Evolutionary conservation across 1,140 invertebrate genomes (phyloP).

Genomic region (Zaprionus davidi): DNA sequence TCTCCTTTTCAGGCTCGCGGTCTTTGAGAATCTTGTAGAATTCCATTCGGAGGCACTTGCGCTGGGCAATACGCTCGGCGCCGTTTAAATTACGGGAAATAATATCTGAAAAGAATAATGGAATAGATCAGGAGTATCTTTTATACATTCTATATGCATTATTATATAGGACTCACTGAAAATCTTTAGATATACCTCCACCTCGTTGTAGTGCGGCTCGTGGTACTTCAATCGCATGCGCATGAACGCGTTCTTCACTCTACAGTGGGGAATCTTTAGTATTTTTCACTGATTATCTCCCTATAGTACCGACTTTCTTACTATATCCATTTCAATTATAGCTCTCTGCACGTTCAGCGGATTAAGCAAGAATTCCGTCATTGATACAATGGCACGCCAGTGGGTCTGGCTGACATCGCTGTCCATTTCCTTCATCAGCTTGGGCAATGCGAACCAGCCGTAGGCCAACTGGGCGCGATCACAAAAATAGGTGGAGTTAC

Average conservation of each 20-base stretch:
- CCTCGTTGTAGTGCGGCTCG: slow-evolving; percentile 45
- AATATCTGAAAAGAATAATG: slow-evolving; percentile 40
- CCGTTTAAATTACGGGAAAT: slow-evolving; percentile 64
- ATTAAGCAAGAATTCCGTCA: slow-evolving; percentile 68
- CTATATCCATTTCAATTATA: slow-evolving; percentile 60
- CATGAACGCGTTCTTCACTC: slow-evolving; percentile 69
- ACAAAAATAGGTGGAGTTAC: slow-evolving; percentile 54
- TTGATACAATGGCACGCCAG: slow-evolving; percentile 62
- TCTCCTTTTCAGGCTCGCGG: slow-evolving; percentile 17
- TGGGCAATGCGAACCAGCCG: slow-evolving; percentile 68
- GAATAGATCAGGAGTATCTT: no score
- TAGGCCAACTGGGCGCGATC: slow-evolving; percentile 75
- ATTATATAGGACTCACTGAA: slow-evolving; percentile 51
- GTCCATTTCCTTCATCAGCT: slow-evolving; percentile 65
- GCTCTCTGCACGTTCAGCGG: slow-evolving; percentile 64
- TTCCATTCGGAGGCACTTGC: slow-evolving; percentile 53
- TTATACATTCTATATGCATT: not conserved
- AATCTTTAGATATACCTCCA: slow-evolving; percentile 59
- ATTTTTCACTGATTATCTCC: not conserved
- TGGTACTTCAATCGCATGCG: slow-evolving; percentile 52
- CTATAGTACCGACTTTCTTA: slow-evolving; percentile 60
- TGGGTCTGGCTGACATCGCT: slow-evolving; percentile 59
- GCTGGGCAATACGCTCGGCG: slow-evolving; percentile 56
- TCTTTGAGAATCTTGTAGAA: slow-evolving; percentile 64
- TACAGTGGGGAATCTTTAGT: not conserved